Percentiles rank a stretch among this genome's conserved stretches.
These are phyloP conservation scores for Heterohyrax brucei DNA, from an alignment of 2,797 vertebrate species.

Conservation along the genomic window DNA sequence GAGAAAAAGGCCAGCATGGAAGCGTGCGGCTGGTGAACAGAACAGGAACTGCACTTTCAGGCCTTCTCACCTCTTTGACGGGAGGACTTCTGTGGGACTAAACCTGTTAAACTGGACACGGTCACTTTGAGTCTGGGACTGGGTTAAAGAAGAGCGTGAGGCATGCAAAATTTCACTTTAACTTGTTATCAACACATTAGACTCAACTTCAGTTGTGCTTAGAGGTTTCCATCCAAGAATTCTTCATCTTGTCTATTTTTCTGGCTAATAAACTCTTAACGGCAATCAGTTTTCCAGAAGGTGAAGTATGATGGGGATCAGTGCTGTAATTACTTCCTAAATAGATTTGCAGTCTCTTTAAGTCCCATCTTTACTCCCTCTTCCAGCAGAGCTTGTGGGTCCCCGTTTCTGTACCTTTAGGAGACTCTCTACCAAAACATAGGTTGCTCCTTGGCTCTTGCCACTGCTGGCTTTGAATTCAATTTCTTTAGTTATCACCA, in stretches of 20 bases:
- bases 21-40: rapidly evolving
- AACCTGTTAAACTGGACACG: background rate
- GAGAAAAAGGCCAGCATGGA: background rate
- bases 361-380: background rate
- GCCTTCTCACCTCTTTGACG: background rate
- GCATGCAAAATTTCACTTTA: background rate
- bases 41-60: background rate
- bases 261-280: background rate
- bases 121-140: background rate
- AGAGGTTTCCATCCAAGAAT: background rate
- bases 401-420: background rate
- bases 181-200: background rate
- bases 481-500: background rate
- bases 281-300: background rate
- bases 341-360: background rate
- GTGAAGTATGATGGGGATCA: background rate
- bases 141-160: background rate
- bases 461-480: background rate
- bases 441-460: background rate
- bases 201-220: background rate
- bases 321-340: background rate
- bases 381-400: background rate
- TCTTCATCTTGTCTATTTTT: background rate
- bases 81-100: background rate
- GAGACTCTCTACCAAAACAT: background rate